Evolutionary conservation across 2,113 vertebrate genomes (phyloP), one percentile per base, ranked within the genome.

Genomic region (Aspiorhynchus laticeps): DNA sequence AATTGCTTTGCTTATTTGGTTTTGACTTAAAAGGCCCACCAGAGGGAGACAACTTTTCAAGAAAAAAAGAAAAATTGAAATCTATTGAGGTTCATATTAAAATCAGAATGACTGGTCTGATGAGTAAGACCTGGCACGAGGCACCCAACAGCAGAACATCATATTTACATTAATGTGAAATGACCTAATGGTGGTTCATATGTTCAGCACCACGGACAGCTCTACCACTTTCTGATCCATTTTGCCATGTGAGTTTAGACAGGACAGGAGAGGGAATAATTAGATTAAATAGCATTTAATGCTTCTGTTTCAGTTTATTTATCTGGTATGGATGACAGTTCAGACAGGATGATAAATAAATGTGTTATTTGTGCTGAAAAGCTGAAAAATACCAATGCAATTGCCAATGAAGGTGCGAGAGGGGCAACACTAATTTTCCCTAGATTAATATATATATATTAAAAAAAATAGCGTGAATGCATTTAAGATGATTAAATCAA

Each of bases 141-240:
- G 11, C 11, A 26, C 46, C 3, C 12, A 76, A 28, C 24, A 28
- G 14, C 14, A 76, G 12, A 76, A 9, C 26, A 17, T 48, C n/a
- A 26, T 76, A 28, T 26, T 28, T 41, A 7, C 38, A 6, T 53
- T 53, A 7, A 12, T 74, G n/a, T 41, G 5, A 73, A 73, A 73
- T 6, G 9, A 41, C 21, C 36, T 41, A 48, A 7, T 0, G 24
- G 3, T 76, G n/a, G 12, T 46, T 75, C 0, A 1, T 2, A 4
- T 2, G 7, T 74, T 74, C 71, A 74, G 71, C 21, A 74, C 71
- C 71, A 74, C n/a, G 71, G 71, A 74, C 21, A 74, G 71, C 19
- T 73, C 69, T 41, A 7, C 10, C 17, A 2, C 19, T 38, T 38
- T 71, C 7, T 10, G 7, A 38, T 21, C 19, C 7, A 38, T 24